Evolutionary conservation across 2,888 invertebrate genomes (phyloP).

Genomic region (Azorinus chamasolen): DNA sequence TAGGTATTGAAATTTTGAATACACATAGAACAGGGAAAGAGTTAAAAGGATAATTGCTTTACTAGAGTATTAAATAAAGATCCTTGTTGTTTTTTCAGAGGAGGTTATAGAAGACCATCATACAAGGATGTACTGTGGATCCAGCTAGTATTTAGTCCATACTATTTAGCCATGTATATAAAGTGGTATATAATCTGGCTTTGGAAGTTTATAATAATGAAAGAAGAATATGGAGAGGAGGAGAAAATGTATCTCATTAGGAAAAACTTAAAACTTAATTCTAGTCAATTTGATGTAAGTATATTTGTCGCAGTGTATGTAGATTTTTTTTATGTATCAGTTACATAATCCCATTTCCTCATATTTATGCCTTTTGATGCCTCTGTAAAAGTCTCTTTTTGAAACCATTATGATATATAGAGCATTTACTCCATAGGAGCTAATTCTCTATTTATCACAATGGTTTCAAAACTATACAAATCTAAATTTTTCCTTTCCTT

Average conservation of each 20-base stretch:
- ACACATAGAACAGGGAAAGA: too few relatives aligned
- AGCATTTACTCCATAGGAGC: too few relatives aligned
- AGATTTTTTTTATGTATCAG: neutral
- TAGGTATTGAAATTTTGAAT: too few relatives aligned
- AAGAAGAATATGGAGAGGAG: constrained; percentile 92
- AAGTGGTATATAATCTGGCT: constrained; percentile 93
- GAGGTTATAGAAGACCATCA: constrained; percentile 94
- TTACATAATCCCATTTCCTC: too few relatives aligned
- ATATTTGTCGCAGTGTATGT: neutral
- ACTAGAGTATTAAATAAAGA: too few relatives aligned
- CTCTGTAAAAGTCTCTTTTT: too few relatives aligned
- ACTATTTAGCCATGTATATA: constrained; percentile 90
- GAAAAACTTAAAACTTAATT: constrained; percentile 90
- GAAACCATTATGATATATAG: too few relatives aligned
- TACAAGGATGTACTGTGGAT: constrained; percentile 92
- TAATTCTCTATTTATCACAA: too few relatives aligned
- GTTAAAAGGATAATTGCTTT: too few relatives aligned
- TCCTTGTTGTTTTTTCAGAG: constrained; percentile 89
- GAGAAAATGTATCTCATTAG: constrained; percentile 95
- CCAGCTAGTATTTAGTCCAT: constrained; percentile 93
- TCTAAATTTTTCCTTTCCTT: too few relatives aligned
- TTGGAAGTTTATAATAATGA: constrained; percentile 92
- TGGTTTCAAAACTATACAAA: too few relatives aligned
- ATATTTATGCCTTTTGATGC: too few relatives aligned
- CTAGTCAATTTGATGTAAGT: constrained; percentile 88